phyloP scores from a whole-genome alignment of 2,888 invertebrate species.

The Parnassius mnemosyne region DNA sequence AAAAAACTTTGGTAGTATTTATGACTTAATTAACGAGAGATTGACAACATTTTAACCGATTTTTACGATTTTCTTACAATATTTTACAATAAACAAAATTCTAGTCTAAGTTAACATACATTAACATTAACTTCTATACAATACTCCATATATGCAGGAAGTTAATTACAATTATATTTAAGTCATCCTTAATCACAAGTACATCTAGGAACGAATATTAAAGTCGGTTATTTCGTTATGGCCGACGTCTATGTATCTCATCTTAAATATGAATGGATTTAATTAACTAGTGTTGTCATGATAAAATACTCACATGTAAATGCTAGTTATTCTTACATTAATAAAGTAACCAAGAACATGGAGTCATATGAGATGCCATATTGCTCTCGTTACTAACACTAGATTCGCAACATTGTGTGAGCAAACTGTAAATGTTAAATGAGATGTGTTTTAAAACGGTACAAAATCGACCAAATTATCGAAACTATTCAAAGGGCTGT shows the following conservation, averaged over 20 bases:
- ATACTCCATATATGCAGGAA: slow-evolving; percentile 9
- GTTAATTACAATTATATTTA: slow-evolving; percentile 7
- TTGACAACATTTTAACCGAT: slow-evolving; percentile 22
- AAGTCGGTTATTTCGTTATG: slow-evolving; percentile 10
- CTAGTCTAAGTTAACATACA: slow-evolving; percentile 16
- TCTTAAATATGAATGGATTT: slow-evolving; percentile 16
- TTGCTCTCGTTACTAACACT: slow-evolving; percentile 2
- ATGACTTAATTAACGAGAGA: slow-evolving; percentile 20
- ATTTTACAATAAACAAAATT: slow-evolving; percentile 25
- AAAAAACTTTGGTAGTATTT: slow-evolving; percentile 26
- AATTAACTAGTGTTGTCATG: slow-evolving; percentile 27
- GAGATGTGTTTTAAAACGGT: slow-evolving; percentile 1
- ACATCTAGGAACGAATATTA: slow-evolving; percentile 24
- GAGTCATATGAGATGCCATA: background rate
- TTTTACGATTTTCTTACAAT: slow-evolving; percentile 17
- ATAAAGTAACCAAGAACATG: slow-evolving; percentile 4
- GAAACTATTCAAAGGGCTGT: slow-evolving; percentile 50
- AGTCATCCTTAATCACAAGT: slow-evolving; percentile 12
- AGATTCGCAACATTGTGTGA: background rate
- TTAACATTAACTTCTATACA: slow-evolving; percentile 24
- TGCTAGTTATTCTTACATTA: slow-evolving; percentile 4
- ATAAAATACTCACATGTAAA: slow-evolving; percentile 15
- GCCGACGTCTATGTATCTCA: slow-evolving; percentile 9
- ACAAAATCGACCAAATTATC: background rate
- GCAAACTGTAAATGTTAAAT: slow-evolving; percentile 1